Evolutionary conservation across 64 coral and sea anemone genomes (phyloP), one percentile per base, ranked within the genome.

Genomic region (Cladopsammia gracilis): DNA sequence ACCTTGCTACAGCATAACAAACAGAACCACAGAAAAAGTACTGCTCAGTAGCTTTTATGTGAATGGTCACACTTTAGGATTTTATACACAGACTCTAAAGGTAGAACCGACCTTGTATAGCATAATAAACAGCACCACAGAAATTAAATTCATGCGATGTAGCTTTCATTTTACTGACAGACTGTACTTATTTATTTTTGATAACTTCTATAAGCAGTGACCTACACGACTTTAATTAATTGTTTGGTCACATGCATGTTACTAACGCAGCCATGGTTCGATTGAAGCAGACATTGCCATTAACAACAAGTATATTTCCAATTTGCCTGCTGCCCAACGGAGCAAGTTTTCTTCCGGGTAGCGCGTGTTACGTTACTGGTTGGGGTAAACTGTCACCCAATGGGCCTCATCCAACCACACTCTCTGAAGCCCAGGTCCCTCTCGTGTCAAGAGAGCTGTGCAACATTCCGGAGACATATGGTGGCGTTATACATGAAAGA

Each of bases 401-500:
- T 64, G 90, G 90, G 12, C 58, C 70, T 13, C 90, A 92, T 50
- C 83, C 90, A 54, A 46, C 57, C 11, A 52, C n/a, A 25, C 90
- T 92, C 22, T 67, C n/a, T 43, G 90, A 92, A 50, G 68, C 62
- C 44, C 23, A 47, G 74, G 90, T 92, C 20, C 74, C 82, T n/a
- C 44, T 92, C 18, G 79, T 92, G 6, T 73, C 90, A 48, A 84
- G 53, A 16, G 90, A 92, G 56, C 7, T 86, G 22, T 92, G 90
- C 47, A 92, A 92, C 45, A 83, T 47, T 25, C 68, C 76, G 18
- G 73, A 85, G 67, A 85, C 71, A 7, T 92, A 86, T 66, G 57
- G 77, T 25, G 81, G 90, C 57, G 56, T 83, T 11, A 92, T 92
- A 61, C 80, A 92, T n/a, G 80, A 92, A 15, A 75, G 90, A 45